Evolutionary conservation across 2,888 invertebrate genomes (phyloP).

Genomic region (Schizotus pectinicornis): DNA sequence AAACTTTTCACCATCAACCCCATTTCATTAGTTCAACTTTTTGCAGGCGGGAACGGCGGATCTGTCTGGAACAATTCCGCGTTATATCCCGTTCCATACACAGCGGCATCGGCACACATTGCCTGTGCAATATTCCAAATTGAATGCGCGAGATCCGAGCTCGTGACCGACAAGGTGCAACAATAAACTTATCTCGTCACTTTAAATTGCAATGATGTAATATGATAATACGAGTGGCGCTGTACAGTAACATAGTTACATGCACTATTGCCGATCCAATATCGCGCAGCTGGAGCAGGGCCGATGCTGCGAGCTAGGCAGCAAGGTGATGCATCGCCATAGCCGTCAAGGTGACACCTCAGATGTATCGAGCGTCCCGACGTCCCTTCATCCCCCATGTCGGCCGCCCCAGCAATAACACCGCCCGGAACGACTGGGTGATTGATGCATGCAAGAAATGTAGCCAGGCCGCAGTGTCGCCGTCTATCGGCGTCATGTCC

Average conservation of each 20-base stretch:
- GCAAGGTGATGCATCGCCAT: slow-evolving; percentile 50
- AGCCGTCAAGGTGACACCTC: slow-evolving; percentile 50
- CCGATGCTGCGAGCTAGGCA: slow-evolving; percentile 27
- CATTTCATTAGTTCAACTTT: too few relatives aligned
- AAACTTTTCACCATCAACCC: too few relatives aligned
- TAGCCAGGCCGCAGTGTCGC: slow-evolving; percentile 21
- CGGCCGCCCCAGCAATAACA: slow-evolving; percentile 29
- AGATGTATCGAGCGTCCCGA: slow-evolving; percentile 46
- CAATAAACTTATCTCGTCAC: background rate
- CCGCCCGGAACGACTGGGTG: slow-evolving; percentile 36
- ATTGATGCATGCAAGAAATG: slow-evolving; percentile 46
- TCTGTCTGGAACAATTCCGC: too few relatives aligned
- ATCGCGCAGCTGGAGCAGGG: slow-evolving; percentile 26
- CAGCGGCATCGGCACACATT: too few relatives aligned
- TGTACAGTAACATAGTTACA: slow-evolving; percentile 39
- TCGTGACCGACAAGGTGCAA: too few relatives aligned
- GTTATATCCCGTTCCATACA: too few relatives aligned
- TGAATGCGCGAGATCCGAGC: too few relatives aligned
- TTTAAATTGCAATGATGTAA: slow-evolving; percentile 18
- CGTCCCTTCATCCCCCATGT: slow-evolving; percentile 8
- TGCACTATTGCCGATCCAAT: slow-evolving; percentile 45
- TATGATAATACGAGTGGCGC: slow-evolving; percentile 17
- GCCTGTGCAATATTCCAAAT: too few relatives aligned
- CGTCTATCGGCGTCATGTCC: slow-evolving; percentile 5
- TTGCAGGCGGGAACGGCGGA: too few relatives aligned